Evolutionary conservation across 2,888 invertebrate genomes (phyloP).

Genomic region (Drosophila yooni): DNA sequence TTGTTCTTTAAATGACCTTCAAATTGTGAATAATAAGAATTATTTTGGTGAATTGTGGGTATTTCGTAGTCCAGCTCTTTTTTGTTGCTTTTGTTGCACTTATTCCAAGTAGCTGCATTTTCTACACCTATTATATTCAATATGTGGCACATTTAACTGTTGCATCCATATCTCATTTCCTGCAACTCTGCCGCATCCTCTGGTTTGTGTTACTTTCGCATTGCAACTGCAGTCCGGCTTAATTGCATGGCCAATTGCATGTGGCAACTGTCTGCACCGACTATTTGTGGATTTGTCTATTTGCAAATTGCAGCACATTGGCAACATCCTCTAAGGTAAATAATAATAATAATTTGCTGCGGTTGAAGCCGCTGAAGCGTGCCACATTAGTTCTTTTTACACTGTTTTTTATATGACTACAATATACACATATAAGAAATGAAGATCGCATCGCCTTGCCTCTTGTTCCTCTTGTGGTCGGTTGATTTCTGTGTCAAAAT

Average conservation of each 20-base stretch:
- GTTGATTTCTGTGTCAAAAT: constrained; percentile 69
- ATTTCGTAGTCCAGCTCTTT: neutral
- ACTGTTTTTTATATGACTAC: constrained; percentile 16
- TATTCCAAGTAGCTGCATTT: neutral
- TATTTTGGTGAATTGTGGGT: neutral
- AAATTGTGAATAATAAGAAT: neutral
- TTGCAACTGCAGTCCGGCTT: constrained; percentile 15
- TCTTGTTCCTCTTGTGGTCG: constrained; percentile 5
- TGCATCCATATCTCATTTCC: neutral
- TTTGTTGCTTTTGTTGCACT: too few relatives aligned
- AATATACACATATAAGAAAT: neutral
- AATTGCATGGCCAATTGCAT: constrained; percentile 31
- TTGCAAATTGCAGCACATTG: constrained; percentile 33
- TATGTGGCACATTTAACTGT: neutral
- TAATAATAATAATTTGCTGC: neutral
- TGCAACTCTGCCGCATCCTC: constrained; percentile 20
- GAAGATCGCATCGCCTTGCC: neutral
- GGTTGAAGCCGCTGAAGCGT: constrained; percentile 40
- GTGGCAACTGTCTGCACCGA: constrained; percentile 38
- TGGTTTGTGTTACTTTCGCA: constrained; percentile 31
- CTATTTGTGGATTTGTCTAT: constrained; percentile 13
- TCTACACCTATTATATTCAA: neutral
- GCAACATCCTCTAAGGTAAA: constrained; percentile 39
- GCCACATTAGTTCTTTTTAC: constrained; percentile 38
- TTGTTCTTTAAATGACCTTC: neutral